Evolutionary conservation across 2,888 invertebrate species (phyloP).

Genomic region (Meganola albula): DNA sequence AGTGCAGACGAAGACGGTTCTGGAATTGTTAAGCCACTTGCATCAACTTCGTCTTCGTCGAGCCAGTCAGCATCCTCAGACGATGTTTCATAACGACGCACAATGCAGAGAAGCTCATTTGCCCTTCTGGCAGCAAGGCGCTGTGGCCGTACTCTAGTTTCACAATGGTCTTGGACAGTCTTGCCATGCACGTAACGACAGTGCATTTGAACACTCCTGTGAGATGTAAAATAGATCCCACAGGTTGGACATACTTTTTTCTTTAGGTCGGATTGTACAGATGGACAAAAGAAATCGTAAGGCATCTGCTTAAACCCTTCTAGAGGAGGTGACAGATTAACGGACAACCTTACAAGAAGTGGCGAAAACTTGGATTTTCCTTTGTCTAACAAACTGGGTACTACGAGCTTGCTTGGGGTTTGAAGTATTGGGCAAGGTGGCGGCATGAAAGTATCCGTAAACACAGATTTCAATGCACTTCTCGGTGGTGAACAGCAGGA

Average conservation of each 20-base stretch:
- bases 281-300: conserved; percentile 9
- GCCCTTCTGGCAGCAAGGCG: conserved; percentile 26
- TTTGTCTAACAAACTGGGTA: conserved; percentile 8
- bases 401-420: conserved; percentile 14
- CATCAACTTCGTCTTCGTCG: conserved; percentile 18
- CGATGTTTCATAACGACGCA: conserved; percentile 10
- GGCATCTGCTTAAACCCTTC: conserved; percentile 22
- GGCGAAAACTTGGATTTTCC: conserved; percentile 23
- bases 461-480: conserved; percentile 18
- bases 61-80: conserved; percentile 19
- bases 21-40: conserved; percentile 21
- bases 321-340: conserved; percentile 19
- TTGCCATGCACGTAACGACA: conserved; percentile 16
- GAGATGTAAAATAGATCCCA: conserved; percentile 20
- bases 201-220: conserved; percentile 17
- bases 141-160: conserved; percentile 18
- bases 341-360: conserved; percentile 17
- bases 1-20: conserved; percentile 21
- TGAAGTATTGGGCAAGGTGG: conserved; percentile 19
- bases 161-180: conserved; percentile 19
- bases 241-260: conserved; percentile 20
- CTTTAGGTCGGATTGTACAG: conserved; percentile 22
- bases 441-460: conserved; percentile 16
- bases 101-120: conserved; percentile 25
- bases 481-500: conserved; percentile 16